These are phyloP conservation scores for Drosophila kohkoa DNA, from an alignment of 1,140 invertebrate species.

Conservation along the genomic window DNA sequence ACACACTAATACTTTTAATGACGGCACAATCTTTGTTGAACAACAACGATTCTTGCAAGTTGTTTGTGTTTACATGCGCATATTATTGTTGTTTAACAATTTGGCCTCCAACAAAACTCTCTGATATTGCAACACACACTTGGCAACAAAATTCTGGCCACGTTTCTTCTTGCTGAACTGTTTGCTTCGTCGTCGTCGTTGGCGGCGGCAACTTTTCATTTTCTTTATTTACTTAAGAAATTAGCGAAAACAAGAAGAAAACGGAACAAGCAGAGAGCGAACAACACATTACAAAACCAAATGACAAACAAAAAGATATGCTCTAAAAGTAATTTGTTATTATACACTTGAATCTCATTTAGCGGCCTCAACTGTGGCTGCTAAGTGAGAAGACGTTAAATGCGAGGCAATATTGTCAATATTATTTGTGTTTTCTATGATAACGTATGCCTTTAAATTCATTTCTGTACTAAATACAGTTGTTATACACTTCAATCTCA, in stretches of 20 bases:
- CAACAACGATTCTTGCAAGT: constrained; percentile 35
- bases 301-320: background rate
- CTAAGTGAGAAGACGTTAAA: too few species aligned
- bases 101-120: background rate
- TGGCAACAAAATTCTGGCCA: constrained; percentile 14
- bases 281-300: background rate
- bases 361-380: too few species aligned
- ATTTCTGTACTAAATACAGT: too few species aligned
- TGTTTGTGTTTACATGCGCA: constrained; percentile 34
- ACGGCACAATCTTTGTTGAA: constrained; percentile 30
- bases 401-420: too few species aligned
- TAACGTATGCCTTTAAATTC: too few species aligned
- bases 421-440: too few species aligned
- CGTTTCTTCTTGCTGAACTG: background rate
- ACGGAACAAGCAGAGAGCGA: background rate
- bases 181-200: background rate
- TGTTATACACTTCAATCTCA: too few species aligned
- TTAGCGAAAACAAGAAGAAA: constrained; percentile 3
- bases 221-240: constrained; percentile 22
- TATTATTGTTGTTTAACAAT: constrained; percentile 34
- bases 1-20: constrained; percentile 3
- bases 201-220: constrained; percentile 16
- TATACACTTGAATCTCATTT: too few species aligned
- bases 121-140: constrained; percentile 2
- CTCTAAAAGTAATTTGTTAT: background rate